These are phyloP conservation scores for Bombus pascuorum DNA, from an alignment of 1,140 invertebrate species.

Conservation along the genomic window DNA sequence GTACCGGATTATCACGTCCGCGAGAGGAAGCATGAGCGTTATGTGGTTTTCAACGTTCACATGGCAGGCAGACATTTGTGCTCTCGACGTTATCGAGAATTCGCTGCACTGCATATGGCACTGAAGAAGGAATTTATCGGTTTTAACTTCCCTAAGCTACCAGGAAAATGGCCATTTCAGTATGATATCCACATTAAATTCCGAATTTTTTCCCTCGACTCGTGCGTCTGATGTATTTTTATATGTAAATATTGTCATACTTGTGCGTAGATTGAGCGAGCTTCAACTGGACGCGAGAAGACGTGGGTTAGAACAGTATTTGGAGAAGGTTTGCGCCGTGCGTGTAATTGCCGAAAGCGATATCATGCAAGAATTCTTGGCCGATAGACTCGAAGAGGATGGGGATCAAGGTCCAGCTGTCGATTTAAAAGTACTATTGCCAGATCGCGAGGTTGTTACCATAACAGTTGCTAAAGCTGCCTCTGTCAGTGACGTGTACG, in stretches of 20 bases:
- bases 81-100: slow-evolving; percentile 97
- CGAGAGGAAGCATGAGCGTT: slow-evolving; percentile 93
- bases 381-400: slow-evolving; percentile 91
- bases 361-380: slow-evolving; percentile 98
- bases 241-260: too few relatives aligned
- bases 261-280: slow-evolving; percentile 88
- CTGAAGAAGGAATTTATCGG: slow-evolving; percentile 98
- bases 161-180: slow-evolving; percentile 99
- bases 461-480: slow-evolving; percentile 96
- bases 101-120: slow-evolving; percentile 93
- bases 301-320: slow-evolving; percentile 97
- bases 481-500: slow-evolving; percentile 95
- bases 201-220: not conserved
- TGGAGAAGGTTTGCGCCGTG: slow-evolving; percentile 99
- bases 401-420: slow-evolving; percentile 93
- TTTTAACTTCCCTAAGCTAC: slow-evolving; percentile 98
- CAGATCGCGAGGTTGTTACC: slow-evolving; percentile 94
- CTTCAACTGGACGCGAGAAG: slow-evolving; percentile 97
- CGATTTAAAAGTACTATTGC: slow-evolving; percentile 92
- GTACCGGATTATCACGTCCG: slow-evolving; percentile 96
- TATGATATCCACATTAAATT: slow-evolving; percentile 69
- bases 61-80: slow-evolving; percentile 99
- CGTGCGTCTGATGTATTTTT: too few relatives aligned
- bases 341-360: slow-evolving; percentile 98
- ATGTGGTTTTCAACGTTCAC: slow-evolving; percentile 98